Conservation (phyloP, 2,113 vertebrate genomes). For the Rattus rattus region DNA sequence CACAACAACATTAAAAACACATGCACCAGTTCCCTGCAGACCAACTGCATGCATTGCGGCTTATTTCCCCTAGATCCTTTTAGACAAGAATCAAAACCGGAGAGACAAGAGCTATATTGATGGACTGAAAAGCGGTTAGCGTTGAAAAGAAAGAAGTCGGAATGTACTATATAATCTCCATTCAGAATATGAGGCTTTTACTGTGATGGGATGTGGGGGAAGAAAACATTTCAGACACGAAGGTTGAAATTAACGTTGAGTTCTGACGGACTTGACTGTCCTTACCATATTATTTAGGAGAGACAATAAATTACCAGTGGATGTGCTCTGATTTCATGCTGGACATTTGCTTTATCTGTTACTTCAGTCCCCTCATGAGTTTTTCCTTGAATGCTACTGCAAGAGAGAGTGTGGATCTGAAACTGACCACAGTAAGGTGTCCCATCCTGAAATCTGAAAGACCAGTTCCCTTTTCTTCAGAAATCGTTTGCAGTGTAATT, state of each 20-base stretch:
- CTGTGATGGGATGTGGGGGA: not conserved
- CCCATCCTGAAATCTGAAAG: not conserved
- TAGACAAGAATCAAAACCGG: slow-evolving; percentile 1
- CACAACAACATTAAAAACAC: slow-evolving; percentile 36
- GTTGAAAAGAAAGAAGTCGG: slow-evolving; percentile 7
- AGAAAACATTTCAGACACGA: not conserved
- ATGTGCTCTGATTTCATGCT: not conserved
- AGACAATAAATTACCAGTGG: not conserved
- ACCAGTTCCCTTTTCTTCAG: not conserved
- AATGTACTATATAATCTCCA: not conserved
- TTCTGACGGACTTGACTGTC: not conserved
- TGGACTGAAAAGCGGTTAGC: not conserved
- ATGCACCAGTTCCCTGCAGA: not conserved
- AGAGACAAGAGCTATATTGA: not conserved
- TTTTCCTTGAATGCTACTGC: not conserved
- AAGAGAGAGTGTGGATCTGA: not conserved
- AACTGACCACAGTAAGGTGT: not conserved
- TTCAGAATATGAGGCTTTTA: slow-evolving; percentile 1
- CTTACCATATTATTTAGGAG: not conserved
- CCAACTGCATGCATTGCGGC: not conserved
- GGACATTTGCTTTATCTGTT: slow-evolving; percentile 38
- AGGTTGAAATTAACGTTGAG: slow-evolving; percentile 21
- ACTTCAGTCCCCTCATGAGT: slow-evolving; percentile 26
- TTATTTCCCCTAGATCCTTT: slow-evolving; percentile 53
- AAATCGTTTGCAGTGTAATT: not conserved